These are phyloP conservation scores for Pseudomugil tenellus DNA, from an alignment of 2,797 vertebrate genomes.

Conservation along the genomic window DNA sequence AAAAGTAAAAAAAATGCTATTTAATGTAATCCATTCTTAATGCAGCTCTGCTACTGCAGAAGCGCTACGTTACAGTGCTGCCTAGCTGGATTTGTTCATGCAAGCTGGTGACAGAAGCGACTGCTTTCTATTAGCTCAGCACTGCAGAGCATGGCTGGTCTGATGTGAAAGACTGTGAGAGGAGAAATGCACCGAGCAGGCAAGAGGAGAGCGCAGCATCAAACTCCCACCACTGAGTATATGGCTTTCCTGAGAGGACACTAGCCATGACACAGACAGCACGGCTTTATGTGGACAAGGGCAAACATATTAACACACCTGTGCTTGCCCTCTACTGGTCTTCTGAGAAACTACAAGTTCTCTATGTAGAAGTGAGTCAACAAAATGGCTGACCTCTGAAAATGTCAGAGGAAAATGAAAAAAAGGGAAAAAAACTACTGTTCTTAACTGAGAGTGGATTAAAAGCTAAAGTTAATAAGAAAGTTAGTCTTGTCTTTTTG, in stretches of 20 bases:
- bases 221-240: slow-evolving; percentile 13
- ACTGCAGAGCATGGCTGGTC: slow-evolving; percentile 28
- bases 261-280: slow-evolving; percentile 9
- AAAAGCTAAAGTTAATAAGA: not conserved
- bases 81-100: slow-evolving; percentile 4
- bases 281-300: slow-evolving; percentile 9
- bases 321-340: slow-evolving; percentile 58
- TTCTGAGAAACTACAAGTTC: slow-evolving; percentile 45
- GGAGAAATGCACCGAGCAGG: slow-evolving; percentile 17
- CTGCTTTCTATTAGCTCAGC: slow-evolving; percentile 10
- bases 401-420: slow-evolving; percentile 15
- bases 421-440: not conserved
- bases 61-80: not conserved
- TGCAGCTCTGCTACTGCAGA: not conserved
- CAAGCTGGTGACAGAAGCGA: slow-evolving; percentile 4
- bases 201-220: slow-evolving; percentile 17
- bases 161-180: slow-evolving; percentile 15
- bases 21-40: not conserved
- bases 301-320: slow-evolving; percentile 20
- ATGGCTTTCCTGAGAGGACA: slow-evolving; percentile 7
- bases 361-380: slow-evolving; percentile 36
- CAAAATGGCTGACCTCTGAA: slow-evolving; percentile 75
- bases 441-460: not conserved
- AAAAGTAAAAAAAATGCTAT: not conserved
- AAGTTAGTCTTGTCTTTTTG: not conserved